Percentiles rank a stretch among this genome's conserved stretches.
phyloP scores from a whole-genome alignment of 2,888 invertebrate species.

The Horisme vitalbata region DNA sequence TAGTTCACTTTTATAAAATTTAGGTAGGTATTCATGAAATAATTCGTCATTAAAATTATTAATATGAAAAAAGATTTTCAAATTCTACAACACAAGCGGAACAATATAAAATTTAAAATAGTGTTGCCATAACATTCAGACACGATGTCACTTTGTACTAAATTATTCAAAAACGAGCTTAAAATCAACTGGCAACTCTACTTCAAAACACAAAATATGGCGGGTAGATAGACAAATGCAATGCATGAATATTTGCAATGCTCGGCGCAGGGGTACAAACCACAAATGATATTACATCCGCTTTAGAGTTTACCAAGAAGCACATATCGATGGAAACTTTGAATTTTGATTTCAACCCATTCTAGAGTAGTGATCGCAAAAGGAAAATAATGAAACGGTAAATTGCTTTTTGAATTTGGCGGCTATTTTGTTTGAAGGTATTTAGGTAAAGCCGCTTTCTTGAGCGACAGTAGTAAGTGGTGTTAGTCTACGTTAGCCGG shows the following conservation, averaged over 20 bases:
- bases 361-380: slow-evolving; percentile 56
- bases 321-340: slow-evolving; percentile 66
- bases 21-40: background rate
- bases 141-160: slow-evolving; percentile 5
- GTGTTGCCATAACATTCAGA: slow-evolving; percentile 40
- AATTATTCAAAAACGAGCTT: slow-evolving; percentile 12
- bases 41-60: slow-evolving; percentile 8
- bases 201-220: slow-evolving; percentile 43
- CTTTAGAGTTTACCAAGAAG: slow-evolving; percentile 83
- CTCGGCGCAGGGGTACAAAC: slow-evolving; percentile 72
- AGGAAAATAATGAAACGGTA: slow-evolving; percentile 47
- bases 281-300: slow-evolving; percentile 75
- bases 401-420: slow-evolving; percentile 34
- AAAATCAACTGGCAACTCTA: slow-evolving; percentile 42
- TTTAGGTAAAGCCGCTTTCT: slow-evolving; percentile 42
- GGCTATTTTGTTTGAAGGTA: slow-evolving; percentile 27
- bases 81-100: slow-evolving; percentile 68
- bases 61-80: slow-evolving; percentile 32
- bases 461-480: slow-evolving; percentile 50
- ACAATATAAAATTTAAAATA: slow-evolving; percentile 60
- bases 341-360: slow-evolving; percentile 47
- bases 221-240: slow-evolving; percentile 61
- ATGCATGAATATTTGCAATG: slow-evolving; percentile 70
- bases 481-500: slow-evolving; percentile 58
- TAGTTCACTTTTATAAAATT: slow-evolving; percentile 3